Base-by-base conservation (phyloP, 2,888 invertebrate genomes). In the Cantharis rustica region DNA sequence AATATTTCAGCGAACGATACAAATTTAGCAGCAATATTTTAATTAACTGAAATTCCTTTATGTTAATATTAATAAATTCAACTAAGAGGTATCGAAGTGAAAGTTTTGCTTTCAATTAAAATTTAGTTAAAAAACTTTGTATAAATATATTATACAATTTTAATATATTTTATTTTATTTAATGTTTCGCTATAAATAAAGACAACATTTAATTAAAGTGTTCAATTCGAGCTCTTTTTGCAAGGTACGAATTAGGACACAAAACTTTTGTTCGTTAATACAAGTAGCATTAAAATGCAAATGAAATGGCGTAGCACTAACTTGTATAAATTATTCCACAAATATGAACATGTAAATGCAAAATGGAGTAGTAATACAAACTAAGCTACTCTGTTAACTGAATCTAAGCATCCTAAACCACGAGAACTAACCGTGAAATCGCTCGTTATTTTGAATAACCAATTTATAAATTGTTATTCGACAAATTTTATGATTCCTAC, bases 301-400 rank as follows among this genome's bases (percentile, higher is more conserved):
- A 74, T 70, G 69, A 64, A 69, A 64, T 70, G 64, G 63, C 70
- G 69, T 31, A 74, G 62, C 70, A 69, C 64, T 69, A 74, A 74
- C 69, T 74, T 74, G 64, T 61, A 63, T 69, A 69, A 66, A 74
- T 69, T 62, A 74, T 69, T 73, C 63, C 71, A 75, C 71, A 75
- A 75, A 75, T 75, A 71, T 75, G 75, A 75, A 71, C 75, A 71
- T 71, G 75, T 71, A 71, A 75, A 75, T 75, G 66, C 71, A 71
- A 74, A 74, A 74, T 70, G 69, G 74, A 70, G 69, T 70, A 74
- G 70, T 74, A 70, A 70, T 47, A 70, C 70, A 73, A 73, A 73
- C 73, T 73, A 73, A 73, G 68, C 73, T 62, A 73, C 73, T 68
- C 61, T 73, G 61, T 61, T 73, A 73, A 73, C 73, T 73, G 73